phyloP scores from a whole-genome alignment of 2,113 vertebrate genomes.

The Callospermophilus lateralis region DNA sequence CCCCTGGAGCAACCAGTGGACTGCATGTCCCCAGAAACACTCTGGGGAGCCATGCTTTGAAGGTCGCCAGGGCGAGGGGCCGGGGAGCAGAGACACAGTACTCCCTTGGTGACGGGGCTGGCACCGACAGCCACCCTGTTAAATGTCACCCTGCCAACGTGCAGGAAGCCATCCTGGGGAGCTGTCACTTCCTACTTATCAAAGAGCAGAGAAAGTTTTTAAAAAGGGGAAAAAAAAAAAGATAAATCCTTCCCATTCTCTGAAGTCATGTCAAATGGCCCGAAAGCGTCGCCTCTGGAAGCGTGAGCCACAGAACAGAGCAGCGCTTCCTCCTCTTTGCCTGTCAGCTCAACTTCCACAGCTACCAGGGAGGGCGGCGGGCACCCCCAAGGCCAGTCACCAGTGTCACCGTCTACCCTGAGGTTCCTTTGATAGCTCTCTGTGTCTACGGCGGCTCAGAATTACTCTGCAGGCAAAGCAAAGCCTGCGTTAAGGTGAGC shows the following conservation, averaged over 20 bases:
- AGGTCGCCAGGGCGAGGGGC: not conserved
- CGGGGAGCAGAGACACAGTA: not conserved
- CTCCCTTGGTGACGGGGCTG: not conserved
- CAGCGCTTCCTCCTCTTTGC: slow-evolving; percentile 71
- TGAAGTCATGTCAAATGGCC: slow-evolving; percentile 76
- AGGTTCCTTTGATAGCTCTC: slow-evolving; percentile 55
- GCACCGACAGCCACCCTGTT: not conserved
- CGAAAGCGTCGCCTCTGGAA: slow-evolving; percentile 67
- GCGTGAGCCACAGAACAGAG: slow-evolving; percentile 67
- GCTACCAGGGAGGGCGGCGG: not conserved
- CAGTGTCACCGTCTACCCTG: not conserved
- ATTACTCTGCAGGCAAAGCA: slow-evolving; percentile 50
- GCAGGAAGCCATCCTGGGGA: not conserved
- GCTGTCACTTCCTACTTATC: slow-evolving; percentile 19
- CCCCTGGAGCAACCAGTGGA: not conserved
- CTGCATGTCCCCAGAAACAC: not conserved
- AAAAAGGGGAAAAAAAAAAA: not conserved
- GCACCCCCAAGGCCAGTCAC: not conserved
- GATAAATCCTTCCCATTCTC: slow-evolving; percentile 71
- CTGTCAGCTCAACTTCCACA: slow-evolving; percentile 80
- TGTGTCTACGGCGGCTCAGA: slow-evolving; percentile 43
- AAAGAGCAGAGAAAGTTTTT: slow-evolving; percentile 35
- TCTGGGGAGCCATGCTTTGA: not conserved
- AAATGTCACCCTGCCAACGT: not conserved
- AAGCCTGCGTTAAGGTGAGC: not conserved